Evolutionary conservation across 2,888 invertebrate species (phyloP).

Genomic region (Chromoteleia sp.): DNA sequence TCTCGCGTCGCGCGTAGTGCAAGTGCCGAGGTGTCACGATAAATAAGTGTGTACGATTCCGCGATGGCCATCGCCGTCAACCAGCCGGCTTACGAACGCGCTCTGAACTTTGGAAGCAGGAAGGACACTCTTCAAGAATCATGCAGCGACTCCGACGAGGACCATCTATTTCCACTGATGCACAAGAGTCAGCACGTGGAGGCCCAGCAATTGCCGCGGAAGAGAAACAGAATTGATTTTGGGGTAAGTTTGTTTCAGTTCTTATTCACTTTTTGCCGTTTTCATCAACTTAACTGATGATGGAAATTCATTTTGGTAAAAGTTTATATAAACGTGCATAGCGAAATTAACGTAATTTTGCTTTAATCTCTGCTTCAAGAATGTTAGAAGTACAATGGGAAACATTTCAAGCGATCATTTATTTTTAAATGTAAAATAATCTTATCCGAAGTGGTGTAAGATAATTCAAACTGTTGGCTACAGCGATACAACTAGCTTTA

Average conservation of each 20-base stretch:
- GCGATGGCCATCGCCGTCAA: constrained; percentile 23
- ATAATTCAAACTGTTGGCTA: no score
- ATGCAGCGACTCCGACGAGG: constrained; percentile 39
- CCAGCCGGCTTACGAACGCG: constrained; percentile 22
- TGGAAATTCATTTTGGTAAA: no score
- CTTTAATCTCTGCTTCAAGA: no score
- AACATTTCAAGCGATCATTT: no score
- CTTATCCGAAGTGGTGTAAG: no score
- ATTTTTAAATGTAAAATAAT: no score
- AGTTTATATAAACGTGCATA: no score
- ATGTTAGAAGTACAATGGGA: no score
- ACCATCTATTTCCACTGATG: constrained; percentile 46
- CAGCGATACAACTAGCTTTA: no score
- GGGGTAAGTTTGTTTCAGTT: constrained; percentile 12
- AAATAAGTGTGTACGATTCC: constrained; percentile 14
- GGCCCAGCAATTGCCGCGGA: neutral
- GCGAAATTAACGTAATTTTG: no score
- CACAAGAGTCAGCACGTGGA: neutral
- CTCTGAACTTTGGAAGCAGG: constrained; percentile 23
- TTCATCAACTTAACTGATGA: no score
- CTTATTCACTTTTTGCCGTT: no score
- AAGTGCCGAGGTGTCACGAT: constrained; percentile 17
- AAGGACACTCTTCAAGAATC: constrained; percentile 29
- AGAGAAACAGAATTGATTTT: constrained; percentile 34
- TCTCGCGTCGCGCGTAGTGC: constrained; percentile 1